These are phyloP conservation scores for Eriosoma lanigerum DNA, from an alignment of 1,140 invertebrate species.

Conservation along the genomic window DNA sequence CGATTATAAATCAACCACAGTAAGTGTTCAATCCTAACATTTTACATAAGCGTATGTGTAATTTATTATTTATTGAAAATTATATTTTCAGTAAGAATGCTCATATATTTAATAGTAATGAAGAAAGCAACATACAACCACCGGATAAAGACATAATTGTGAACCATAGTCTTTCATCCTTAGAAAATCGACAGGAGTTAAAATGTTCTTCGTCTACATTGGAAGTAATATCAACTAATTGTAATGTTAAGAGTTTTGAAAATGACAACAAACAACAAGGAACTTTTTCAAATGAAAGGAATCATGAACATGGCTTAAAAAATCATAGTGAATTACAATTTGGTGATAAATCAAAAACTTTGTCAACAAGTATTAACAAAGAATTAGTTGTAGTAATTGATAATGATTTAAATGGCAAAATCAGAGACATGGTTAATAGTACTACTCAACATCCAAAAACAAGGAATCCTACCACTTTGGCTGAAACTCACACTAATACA, in stretches of 20 bases:
- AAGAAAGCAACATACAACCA: not conserved
- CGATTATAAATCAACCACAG: not conserved
- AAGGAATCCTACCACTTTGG: not conserved
- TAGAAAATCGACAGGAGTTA: not conserved
- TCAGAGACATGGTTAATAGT: conserved; percentile 6
- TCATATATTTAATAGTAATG: not conserved
- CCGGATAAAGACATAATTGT: not conserved
- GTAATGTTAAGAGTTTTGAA: not conserved
- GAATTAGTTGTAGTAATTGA: conserved; percentile 23
- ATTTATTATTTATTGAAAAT: conserved; percentile 1
- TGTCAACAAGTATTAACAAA: not conserved
- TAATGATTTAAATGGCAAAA: not conserved
- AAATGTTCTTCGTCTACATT: not conserved
- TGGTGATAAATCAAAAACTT: not conserved
- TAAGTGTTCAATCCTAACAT: not conserved
- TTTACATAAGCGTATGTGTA: not conserved
- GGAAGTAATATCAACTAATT: not conserved
- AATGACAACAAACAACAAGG: not conserved
- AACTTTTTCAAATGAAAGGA: not conserved
- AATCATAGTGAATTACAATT: not conserved
- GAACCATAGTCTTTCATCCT: not conserved
- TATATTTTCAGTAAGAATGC: not conserved
- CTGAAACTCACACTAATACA: not conserved
- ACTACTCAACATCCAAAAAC: not conserved
- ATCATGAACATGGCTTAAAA: not conserved